These are phyloP conservation scores for Malurus leucopterus DNA, from an alignment of 2,797 vertebrate genomes.

Conservation along the genomic window DNA sequence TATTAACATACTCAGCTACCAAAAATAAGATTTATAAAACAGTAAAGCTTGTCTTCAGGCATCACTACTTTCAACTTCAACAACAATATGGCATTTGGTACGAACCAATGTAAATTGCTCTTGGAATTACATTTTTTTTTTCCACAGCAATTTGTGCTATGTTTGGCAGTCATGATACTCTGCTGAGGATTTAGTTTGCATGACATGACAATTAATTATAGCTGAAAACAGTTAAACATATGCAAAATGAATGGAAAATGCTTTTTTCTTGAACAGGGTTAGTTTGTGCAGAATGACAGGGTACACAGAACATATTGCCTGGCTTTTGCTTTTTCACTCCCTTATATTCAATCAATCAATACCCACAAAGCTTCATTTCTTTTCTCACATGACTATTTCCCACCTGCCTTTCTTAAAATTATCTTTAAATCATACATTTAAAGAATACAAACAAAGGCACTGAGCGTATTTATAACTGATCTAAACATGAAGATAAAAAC, in stretches of 20 bases:
- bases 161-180: slow-evolving; percentile 53
- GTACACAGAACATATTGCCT: slow-evolving; percentile 75
- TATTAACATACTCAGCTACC: neutral
- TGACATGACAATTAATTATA: slow-evolving; percentile 77
- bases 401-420: slow-evolving; percentile 54
- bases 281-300: slow-evolving; percentile 75
- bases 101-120: slow-evolving; percentile 26
- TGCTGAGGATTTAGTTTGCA: slow-evolving; percentile 72
- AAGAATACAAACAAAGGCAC: slow-evolving; percentile 46
- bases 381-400: slow-evolving; percentile 48
- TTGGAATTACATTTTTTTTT: slow-evolving; percentile 21
- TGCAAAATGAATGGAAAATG: slow-evolving; percentile 74
- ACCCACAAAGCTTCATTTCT: slow-evolving; percentile 43
- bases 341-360: slow-evolving; percentile 55
- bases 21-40: slow-evolving; percentile 5
- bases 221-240: slow-evolving; percentile 73
- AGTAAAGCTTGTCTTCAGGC: slow-evolving; percentile 26
- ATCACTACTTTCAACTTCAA: neutral
- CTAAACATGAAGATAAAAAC: slow-evolving; percentile 35
- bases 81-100: slow-evolving; percentile 20
- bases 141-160: slow-evolving; percentile 17
- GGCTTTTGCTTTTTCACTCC: slow-evolving; percentile 44
- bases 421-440: slow-evolving; percentile 46
- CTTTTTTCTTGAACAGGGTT: slow-evolving; percentile 66
- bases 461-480: slow-evolving; percentile 6